Evolutionary conservation across 2,113 vertebrate species (phyloP).

Genomic region (Neolamprologus longior): DNA sequence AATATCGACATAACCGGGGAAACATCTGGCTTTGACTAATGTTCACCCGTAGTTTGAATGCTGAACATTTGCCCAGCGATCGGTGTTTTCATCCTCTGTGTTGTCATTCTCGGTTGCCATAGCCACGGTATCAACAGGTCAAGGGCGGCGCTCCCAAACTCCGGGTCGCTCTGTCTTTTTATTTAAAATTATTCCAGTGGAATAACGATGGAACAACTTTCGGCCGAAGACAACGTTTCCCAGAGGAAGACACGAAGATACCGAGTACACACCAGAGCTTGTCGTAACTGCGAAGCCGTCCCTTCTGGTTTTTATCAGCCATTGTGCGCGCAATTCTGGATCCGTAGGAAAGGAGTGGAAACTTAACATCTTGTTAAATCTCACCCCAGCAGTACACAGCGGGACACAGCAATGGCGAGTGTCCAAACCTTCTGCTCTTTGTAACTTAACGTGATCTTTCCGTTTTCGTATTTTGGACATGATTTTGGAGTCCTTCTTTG

Average conservation of each 20-base stretch:
- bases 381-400: fast-evolving
- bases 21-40: background rate
- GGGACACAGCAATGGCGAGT: fast-evolving
- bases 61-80: background rate
- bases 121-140: background rate
- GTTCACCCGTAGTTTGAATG: background rate
- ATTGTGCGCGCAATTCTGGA: fast-evolving
- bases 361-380: background rate
- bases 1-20: background rate
- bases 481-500: fast-evolving
- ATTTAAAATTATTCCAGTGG: background rate
- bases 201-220: background rate
- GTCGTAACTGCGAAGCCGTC: background rate
- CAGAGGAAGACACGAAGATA: background rate
- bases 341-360: background rate
- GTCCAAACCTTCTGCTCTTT: background rate
- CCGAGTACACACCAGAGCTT: fast-evolving
- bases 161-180: fast-evolving
- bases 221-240: fast-evolving
- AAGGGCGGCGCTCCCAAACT: background rate
- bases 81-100: fast-evolving
- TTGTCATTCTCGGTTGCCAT: background rate
- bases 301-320: fast-evolving
- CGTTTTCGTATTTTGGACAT: fast-evolving
- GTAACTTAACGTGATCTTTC: background rate